These are phyloP conservation scores for Bovichtus variegatus DNA, from an alignment of 2,797 vertebrate species.

Conservation along the genomic window DNA sequence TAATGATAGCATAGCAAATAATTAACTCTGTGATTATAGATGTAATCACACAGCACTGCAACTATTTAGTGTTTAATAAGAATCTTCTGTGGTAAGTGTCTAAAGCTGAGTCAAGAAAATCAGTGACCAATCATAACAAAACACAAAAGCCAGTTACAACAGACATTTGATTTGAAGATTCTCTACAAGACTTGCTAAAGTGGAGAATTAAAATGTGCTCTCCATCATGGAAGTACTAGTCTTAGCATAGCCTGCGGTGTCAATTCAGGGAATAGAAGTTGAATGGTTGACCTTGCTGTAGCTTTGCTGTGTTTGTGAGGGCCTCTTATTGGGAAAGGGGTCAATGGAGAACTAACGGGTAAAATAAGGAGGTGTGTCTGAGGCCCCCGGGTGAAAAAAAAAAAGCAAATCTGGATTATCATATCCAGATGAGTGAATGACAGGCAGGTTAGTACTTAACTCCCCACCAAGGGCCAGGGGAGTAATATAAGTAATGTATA, in stretches of 20 bases:
- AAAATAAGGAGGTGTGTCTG: conserved; percentile 10
- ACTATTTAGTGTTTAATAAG: no score
- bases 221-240: background rate
- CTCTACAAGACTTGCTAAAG: background rate
- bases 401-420: conserved; percentile 43
- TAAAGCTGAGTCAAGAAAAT: background rate
- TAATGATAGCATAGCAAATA: background rate
- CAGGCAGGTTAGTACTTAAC: conserved; percentile 29
- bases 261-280: conserved; percentile 12
- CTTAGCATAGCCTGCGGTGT: conserved; percentile 1
- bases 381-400: background rate
- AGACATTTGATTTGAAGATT: no score
- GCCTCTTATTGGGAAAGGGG: background rate
- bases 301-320: conserved; percentile 3
- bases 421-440: conserved; percentile 55
- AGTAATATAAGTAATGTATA: no score
- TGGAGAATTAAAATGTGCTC: background rate
- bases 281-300: conserved; percentile 33
- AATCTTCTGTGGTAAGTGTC: background rate
- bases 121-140: background rate
- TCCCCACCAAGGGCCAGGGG: no score
- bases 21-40: background rate
- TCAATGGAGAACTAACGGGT: conserved; percentile 20
- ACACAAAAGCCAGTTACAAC: background rate
- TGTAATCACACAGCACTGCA: background rate